Conservation (phyloP, 2,797 vertebrate species). For the Kryptolebias ocellatus region DNA sequence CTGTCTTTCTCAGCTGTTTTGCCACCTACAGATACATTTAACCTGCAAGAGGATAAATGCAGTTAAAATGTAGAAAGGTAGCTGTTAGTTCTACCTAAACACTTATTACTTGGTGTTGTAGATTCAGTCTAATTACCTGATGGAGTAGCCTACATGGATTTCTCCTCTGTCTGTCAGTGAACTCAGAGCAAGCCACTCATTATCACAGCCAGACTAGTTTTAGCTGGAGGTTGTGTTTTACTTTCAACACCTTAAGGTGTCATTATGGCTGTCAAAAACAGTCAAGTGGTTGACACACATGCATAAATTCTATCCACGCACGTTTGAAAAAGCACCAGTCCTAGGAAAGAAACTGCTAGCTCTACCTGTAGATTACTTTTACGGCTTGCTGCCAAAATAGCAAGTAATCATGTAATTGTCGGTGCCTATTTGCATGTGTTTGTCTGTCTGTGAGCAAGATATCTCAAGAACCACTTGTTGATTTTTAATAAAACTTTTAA, state of each 20-base stretch:
- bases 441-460: no score
- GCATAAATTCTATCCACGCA: conserved; percentile 30
- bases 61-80: conserved; percentile 76
- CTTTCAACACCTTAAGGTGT: conserved; percentile 85
- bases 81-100: conserved; percentile 89
- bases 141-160: conserved; percentile 82
- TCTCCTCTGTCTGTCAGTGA: conserved; percentile 83
- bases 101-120: conserved; percentile 88
- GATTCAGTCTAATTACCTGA: conserved; percentile 87
- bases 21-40: conserved; percentile 43
- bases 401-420: no score
- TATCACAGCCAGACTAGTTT: conserved; percentile 87
- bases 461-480: no score
- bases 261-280: conserved; percentile 85
- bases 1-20: conserved; percentile 24
- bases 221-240: conserved; percentile 83
- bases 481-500: no score
- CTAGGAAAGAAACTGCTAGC: neutral
- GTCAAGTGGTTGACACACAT: conserved; percentile 57
- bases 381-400: no score
- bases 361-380: neutral
- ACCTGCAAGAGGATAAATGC: conserved; percentile 55
- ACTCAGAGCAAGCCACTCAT: conserved; percentile 85
- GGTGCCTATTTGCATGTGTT: neutral
- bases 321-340: conserved; percentile 14